A percentile compares a stretch with the other conserved stretches of the same genome.
Evolutionary conservation across 2,797 vertebrate species (phyloP).

Genomic region (Acanthis flammea): DNA sequence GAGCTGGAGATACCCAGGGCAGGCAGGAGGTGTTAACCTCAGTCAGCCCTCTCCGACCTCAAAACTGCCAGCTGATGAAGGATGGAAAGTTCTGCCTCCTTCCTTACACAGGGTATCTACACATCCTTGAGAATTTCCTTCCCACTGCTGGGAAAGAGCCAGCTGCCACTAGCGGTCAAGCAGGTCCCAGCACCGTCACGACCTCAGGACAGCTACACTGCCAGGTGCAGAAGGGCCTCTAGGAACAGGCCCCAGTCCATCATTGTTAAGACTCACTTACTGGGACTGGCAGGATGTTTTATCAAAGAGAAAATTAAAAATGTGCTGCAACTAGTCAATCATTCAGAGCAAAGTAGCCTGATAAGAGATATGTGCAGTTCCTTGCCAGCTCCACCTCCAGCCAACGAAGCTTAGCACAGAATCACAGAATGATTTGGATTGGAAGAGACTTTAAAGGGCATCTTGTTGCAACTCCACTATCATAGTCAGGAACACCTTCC

Average conservation of each 20-base stretch:
- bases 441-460: neutral
- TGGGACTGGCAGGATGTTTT: neutral
- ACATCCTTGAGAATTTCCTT: fast-evolving
- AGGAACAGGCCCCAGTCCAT: neutral
- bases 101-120: neutral
- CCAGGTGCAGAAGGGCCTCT: neutral
- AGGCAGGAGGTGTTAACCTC: neutral
- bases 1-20: neutral
- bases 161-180: neutral
- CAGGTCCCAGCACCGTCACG: neutral
- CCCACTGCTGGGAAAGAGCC: neutral
- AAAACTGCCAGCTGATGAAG: neutral
- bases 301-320: neutral
- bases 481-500: neutral
- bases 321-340: neutral
- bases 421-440: neutral
- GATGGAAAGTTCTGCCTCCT: neutral
- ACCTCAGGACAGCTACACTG: neutral
- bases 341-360: neutral
- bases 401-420: neutral
- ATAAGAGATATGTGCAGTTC: fast-evolving
- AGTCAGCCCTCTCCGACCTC: neutral
- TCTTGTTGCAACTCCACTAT: neutral
- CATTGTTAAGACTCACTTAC: neutral
- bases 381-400: neutral